Evolutionary conservation across 64 coral and sea anemone species (phyloP), one percentile per base, ranked within the genome.

Genomic region (Trachythela sp.): DNA sequence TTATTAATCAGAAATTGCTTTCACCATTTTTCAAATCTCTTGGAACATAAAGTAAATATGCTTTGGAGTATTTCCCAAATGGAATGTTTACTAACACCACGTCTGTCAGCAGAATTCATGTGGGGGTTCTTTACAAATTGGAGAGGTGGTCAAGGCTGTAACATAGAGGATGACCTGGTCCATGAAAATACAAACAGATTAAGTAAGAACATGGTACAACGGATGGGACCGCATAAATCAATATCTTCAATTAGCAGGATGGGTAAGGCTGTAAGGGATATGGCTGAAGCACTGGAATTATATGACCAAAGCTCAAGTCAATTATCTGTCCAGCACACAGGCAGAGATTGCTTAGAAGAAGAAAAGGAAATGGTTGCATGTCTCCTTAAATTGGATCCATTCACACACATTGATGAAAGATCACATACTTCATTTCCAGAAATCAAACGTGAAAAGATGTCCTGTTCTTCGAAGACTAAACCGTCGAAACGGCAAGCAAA

Each of bases 21-120:
- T 84, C 87, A 48, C 88, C 58, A 38, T 85, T 95, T 70, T 95
- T 92, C 42, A 95, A 95, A 89, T 89, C 83, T 36, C 15, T 93
- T 80, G 92, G 36, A 20, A 48, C 88, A 48, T 95, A 95, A 77
- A 92, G 91, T 68, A 95, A 91, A 90, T 91, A 95, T 95, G 94
- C 91, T 2, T 35, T 95, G 0, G 90, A 92, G 91, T 40, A 92
- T 95, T 50, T 85, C 91, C 17, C 85, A 95, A 48, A 83, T 92
- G 24, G 94, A 92, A 71, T 95, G 91, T 42, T n/a, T 92, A 50
- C 49, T 95, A 67, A 95, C 88, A 42, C 80, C 83, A 88, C 88
- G 91, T 31, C 83, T 92, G 4, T 87, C 85, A 35, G 86, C 92
- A 90, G 48, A 95, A 54, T 87, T 95, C 58, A 92, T 92, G 39